Base-by-base conservation (phyloP, 2,113 vertebrate species). In the Carettochelys insculpta region DNA sequence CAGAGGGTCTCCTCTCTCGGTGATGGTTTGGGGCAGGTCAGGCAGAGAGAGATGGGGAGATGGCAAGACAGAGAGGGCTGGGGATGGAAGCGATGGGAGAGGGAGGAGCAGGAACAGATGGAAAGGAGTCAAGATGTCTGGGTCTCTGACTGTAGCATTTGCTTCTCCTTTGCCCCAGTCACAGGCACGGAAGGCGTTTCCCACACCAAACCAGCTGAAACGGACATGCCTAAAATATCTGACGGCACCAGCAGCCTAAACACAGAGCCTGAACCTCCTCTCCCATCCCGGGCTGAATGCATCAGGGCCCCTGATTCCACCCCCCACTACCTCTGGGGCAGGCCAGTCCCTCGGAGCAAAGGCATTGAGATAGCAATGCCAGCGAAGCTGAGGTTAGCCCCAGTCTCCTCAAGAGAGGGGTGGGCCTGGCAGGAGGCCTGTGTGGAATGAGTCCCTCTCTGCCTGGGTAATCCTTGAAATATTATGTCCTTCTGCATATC, bases 391-490 rank as follows among this genome's bases (percentile, higher is more conserved):
- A 4, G 20, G 10, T 48, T 24, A 17, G 51, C 4, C 19, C 51
- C 20, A n/a, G 51, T 41, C 58, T 38, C 45, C 47, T 25, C 34
- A n/a, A 24, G 8, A 76, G 6, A 43, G 34, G 50, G 17, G 41
- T 50, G 77, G 51, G 41, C 41, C 38, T 45, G 38, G 38, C 27
- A 84, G 41, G 43, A 11, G n/a, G 34, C 43, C 45, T 43, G 25
- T 51, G 5, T 71, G 38, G 77, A 79, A n/a, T 22, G 29, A 16
- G 1, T 6, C 29, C 68, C 51, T 47, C 24, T 73, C 22, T 73
- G 71, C 71, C 12, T 41, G 0, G 0, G 41, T 38, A 80, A 34
- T 31, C 0, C 1, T 13, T 13, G 4, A 1, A 0, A 25, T 9
- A 31, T 0, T 2, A 29, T 31, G 31, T 24, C 11, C 41, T 8